Conservation (phyloP, 1,140 invertebrate species). For the Alviniconcha marisindica region DNA sequence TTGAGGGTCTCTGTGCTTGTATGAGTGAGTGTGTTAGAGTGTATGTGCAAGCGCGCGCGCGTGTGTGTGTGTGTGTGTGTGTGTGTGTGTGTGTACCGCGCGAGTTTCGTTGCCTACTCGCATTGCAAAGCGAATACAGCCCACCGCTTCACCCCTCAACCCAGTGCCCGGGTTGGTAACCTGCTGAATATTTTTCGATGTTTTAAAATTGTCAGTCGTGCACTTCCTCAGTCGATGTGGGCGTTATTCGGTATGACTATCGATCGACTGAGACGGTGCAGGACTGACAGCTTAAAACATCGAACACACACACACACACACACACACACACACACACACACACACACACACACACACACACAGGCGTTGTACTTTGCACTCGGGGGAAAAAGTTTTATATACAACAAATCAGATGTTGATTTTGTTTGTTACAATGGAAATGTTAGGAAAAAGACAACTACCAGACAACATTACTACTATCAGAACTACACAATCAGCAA, state of each 20-base stretch:
- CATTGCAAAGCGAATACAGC: not conserved
- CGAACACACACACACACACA: not conserved
- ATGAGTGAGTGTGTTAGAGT: too few relatives aligned
- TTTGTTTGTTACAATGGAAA: too few relatives aligned
- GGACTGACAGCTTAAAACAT: not conserved
- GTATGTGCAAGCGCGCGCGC: too few relatives aligned
- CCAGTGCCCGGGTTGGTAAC: not conserved
- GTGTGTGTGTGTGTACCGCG: not conserved
- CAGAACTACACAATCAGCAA: too few relatives aligned
- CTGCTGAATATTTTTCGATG: not conserved
- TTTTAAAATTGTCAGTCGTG: not conserved
- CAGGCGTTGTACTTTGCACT: not conserved
- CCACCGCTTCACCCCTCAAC: not conserved
- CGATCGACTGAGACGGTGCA: not conserved
- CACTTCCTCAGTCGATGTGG: not conserved
- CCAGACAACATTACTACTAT: too few relatives aligned
- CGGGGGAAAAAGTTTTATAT: not conserved
- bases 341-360: not conserved
- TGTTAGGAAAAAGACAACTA: too few relatives aligned
- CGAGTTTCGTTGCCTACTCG: not conserved
- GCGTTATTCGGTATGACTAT: not conserved
- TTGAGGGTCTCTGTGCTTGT: too few relatives aligned
- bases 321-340: not conserved
- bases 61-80: too few relatives aligned
- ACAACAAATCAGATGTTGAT: not conserved